Evolutionary conservation across 2,888 invertebrate species (phyloP).

Genomic region (Leucophora obtusa): DNA sequence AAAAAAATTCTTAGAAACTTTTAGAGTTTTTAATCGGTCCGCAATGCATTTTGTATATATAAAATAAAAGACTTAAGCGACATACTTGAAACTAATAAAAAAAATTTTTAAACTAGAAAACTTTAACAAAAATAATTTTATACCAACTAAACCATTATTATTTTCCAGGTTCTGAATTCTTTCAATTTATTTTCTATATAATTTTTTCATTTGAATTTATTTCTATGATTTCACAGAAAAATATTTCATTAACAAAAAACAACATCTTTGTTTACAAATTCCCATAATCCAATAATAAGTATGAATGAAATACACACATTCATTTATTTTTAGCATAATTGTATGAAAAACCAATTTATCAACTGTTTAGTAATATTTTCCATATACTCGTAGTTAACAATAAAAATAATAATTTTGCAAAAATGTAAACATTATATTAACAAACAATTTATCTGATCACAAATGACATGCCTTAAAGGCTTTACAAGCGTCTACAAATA

Average conservation of each 20-base stretch:
- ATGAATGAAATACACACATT: slow-evolving; percentile 32
- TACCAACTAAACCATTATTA: neutral
- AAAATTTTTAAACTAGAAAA: too few species aligned
- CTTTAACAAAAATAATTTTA: too few species aligned
- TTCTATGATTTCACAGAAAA: neutral
- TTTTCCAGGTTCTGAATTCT: neutral
- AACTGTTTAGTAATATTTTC: slow-evolving; percentile 43
- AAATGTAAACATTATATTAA: slow-evolving; percentile 20
- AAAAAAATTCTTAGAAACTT: too few species aligned
- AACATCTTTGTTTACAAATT: slow-evolving; percentile 15
- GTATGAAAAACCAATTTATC: slow-evolving; percentile 55
- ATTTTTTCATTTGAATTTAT: neutral
- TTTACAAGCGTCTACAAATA: slow-evolving; percentile 13
- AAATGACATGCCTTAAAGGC: slow-evolving; percentile 61
- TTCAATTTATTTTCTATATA: neutral
- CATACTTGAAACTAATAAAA: too few species aligned
- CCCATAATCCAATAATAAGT: slow-evolving; percentile 44
- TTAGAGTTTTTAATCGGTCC: too few species aligned
- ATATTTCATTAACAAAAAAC: slow-evolving; percentile 4
- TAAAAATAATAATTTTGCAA: slow-evolving; percentile 44
- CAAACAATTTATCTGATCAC: slow-evolving; percentile 62
- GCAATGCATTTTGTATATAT: too few species aligned
- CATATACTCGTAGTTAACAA: slow-evolving; percentile 49
- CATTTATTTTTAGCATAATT: slow-evolving; percentile 59
- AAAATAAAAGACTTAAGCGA: too few species aligned